Base-by-base conservation (phyloP, 1,140 invertebrate genomes). In the Sitodiplosis mosellana region DNA sequence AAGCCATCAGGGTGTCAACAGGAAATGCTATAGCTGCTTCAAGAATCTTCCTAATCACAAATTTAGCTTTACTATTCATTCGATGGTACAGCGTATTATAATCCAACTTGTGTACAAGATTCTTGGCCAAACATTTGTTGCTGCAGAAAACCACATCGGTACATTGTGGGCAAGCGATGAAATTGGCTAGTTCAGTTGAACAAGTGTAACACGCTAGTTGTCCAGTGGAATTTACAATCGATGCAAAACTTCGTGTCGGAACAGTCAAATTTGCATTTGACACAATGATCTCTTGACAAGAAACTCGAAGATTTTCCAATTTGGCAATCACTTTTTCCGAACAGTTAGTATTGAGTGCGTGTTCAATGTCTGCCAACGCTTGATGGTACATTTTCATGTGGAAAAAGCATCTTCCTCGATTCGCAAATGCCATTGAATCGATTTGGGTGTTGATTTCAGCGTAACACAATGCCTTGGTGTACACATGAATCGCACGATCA, bases 341-440 rank as follows among this genome's bases (percentile, higher is more conserved):
- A 49, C 56, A 63, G 33, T 54, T 54, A 14, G 53, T 44, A 1
- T 40, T n/a, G 14, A 61, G 41, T 18, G 56, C 62, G 41, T 45
- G 50, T 17, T 65, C 53, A 41, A 69, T 63, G 46, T 70, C 69
- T 18, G 48, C 27, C 2, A 70, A 21, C 48, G 64, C 63, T 20
- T 60, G 59, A 6, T 59, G 33, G 54, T 57, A 66, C 41, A 64
- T 59, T 21, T 56, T 47, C 18, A 67, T 38, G 40, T 59, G 51
- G 53, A 65, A 65, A 5, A 68, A 54, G 7, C 61, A 58, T 8
- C 64, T 63, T 11, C 67, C 69, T 46, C 67, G 58, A 49, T 69
- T 69, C 10, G 56, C 65, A 54, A 59, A 63, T 2, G 63, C 60
- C 1, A 64, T 21, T 1, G 59, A 54, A 8, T 63, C 46, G 50